Evolutionary conservation across 1,140 invertebrate species (phyloP).

Genomic region (Drosophila sucinea): DNA sequence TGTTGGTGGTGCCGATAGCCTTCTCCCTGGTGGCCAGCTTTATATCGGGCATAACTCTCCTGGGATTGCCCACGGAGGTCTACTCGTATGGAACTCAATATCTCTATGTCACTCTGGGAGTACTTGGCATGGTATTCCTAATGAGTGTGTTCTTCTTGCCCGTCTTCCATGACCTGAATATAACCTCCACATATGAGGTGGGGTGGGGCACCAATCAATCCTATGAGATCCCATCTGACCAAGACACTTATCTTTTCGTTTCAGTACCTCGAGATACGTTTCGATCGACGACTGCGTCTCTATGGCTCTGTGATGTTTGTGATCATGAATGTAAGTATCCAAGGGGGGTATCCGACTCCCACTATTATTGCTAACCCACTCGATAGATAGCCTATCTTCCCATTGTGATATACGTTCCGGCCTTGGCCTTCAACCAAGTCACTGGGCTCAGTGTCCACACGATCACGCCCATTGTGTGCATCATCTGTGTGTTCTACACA

Average conservation of each 20-base stretch:
- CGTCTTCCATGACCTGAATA: conserved; percentile 91
- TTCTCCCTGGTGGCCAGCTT: conserved; percentile 88
- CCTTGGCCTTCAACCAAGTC: conserved; percentile 91
- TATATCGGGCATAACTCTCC: conserved; percentile 95
- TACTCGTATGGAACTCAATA: conserved; percentile 95
- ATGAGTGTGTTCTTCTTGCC: conserved; percentile 89
- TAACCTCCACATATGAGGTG: conserved; percentile 93
- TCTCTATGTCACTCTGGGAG: conserved; percentile 86
- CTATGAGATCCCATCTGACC: too few relatives aligned
- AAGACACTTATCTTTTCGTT: conserved; percentile 20
- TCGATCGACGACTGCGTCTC: conserved; percentile 86
- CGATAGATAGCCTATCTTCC: conserved; percentile 87
- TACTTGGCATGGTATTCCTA: conserved; percentile 87
- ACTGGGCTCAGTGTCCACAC: conserved; percentile 89
- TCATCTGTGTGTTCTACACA: conserved; percentile 93
- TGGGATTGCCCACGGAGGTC: conserved; percentile 95
- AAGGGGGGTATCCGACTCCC: too few relatives aligned
- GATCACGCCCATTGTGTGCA: conserved; percentile 89
- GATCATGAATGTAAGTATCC: conserved; percentile 78
- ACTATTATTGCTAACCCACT: too few relatives aligned
- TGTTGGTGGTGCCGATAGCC: conserved; percentile 85
- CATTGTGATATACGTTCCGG: conserved; percentile 92
- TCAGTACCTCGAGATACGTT: conserved; percentile 90
- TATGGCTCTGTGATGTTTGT: conserved; percentile 86
- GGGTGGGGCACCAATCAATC: conserved; percentile 9